Percentiles rank a stretch among this genome's conserved stretches.
Evolutionary conservation across 2,113 vertebrate species (phyloP).

Genomic region (Cheilinus undulatus): DNA sequence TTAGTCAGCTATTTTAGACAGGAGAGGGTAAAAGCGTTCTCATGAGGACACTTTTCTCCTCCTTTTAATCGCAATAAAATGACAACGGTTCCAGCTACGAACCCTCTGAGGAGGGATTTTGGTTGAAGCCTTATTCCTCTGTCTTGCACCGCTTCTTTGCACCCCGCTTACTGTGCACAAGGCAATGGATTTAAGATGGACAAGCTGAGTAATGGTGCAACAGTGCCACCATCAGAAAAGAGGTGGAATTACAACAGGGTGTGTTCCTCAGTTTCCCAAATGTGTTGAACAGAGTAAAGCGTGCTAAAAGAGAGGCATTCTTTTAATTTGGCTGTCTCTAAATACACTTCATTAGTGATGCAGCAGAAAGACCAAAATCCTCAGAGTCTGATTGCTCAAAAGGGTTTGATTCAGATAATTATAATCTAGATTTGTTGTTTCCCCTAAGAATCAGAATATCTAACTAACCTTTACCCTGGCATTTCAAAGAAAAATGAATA

Average conservation of each 20-base stretch:
- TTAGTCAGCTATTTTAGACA: slow-evolving; percentile 50
- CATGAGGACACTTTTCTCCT: background rate
- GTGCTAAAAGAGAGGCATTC: too few relatives aligned
- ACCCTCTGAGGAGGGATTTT: background rate
- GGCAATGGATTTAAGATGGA: background rate
- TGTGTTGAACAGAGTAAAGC: too few relatives aligned
- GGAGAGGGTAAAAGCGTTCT: slow-evolving; percentile 37
- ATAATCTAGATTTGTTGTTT: too few relatives aligned
- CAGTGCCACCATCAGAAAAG: slow-evolving; percentile 54
- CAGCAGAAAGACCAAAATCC: background rate
- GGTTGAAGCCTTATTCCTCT: slow-evolving; percentile 3
- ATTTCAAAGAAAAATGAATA: too few relatives aligned
- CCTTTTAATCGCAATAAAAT: slow-evolving; percentile 48
- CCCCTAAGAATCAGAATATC: too few relatives aligned
- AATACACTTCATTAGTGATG: background rate
- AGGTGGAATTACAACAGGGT: slow-evolving; percentile 14
- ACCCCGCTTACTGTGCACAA: slow-evolving; percentile 2
- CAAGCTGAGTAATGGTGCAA: slow-evolving; percentile 5
- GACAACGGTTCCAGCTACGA: slow-evolving; percentile 11
- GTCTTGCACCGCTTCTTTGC: slow-evolving; percentile 1
- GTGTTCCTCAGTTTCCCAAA: background rate
- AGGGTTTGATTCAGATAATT: too few relatives aligned
- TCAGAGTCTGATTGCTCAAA: too few relatives aligned
- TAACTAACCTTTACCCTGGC: too few relatives aligned
- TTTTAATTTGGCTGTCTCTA: background rate